Base-by-base conservation (phyloP, 2,113 vertebrate genomes). In the Dissostichus mawsoni region DNA sequence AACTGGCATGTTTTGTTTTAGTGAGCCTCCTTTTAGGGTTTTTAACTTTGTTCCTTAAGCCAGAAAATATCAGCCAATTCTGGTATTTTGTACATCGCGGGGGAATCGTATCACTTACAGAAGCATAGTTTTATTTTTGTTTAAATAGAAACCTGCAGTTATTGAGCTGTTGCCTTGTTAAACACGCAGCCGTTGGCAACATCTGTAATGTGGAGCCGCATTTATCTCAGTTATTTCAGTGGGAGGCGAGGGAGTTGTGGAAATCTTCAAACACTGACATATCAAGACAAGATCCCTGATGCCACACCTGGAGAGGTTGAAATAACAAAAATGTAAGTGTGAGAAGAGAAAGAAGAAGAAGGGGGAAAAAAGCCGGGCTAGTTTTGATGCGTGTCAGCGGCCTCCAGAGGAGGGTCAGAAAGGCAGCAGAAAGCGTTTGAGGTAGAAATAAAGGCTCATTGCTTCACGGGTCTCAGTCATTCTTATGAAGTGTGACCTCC, bases 401-500 rank as follows among this genome's bases (percentile, higher is more conserved):
- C 51, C 71, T 69, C 72, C 64, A 12, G 67, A 82, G 76, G 55
- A 16, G 84, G 92, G 90, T 92, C 82, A 91, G 72, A 51, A 41
- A 83, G 85, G 80, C 33, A 48, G 78, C 44, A 83, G 82, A 91
- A 85, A 88, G 83, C 48, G 45, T 91, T 84, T 90, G 84, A 91
- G 91, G 73, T 79, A 92, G 91, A 93, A 94, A 88, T 90, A 91
- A 92, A 91, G 87, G 68, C 86, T 88, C 84, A 91, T 91, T 89
- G 86, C 87, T 91, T 88, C 73, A 57, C 70, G 76, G 83, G 83
- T 82, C 90, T 90, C 86, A 87, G 72, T 87, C 76, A 85, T 89
- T 91, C 91, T 93, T 80, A 89, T 93, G 82, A 91, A 88, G 88
- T 85, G 85, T 91, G 91, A 93, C 92, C 94, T 92, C 91, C 76